Base-by-base conservation (phyloP, 2,797 vertebrate genomes). In the Orestias chungarensis region DNA sequence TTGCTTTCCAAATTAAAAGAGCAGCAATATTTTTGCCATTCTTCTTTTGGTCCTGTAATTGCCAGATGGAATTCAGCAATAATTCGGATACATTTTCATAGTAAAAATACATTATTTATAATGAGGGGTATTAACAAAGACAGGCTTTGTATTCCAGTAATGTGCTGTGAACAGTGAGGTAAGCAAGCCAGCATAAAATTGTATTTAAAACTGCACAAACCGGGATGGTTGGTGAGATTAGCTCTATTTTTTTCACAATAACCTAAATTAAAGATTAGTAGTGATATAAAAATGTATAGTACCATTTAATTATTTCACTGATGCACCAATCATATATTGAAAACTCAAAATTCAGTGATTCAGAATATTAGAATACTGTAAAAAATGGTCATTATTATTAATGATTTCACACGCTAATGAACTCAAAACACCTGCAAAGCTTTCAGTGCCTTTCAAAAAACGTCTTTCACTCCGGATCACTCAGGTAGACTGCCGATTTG, bases 1-100 rank as follows among this genome's bases (percentile, higher is more conserved):
- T 64, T 73, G 49, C 11, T 71, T 69, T 72, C 40, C 68, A 20
- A 55, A 43, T 71, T 52, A 68, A 68, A 79, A 61, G 25, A 18
- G 61, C 52, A 61, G 38, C 66, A 33, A 12, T 2, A 3, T 68
- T 66, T 35, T 57, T 70, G 40, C 49, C 66, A 43, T 55, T 71
- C 69, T 75, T 8, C 31, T 64, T 66, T 70, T 80, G 12, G 38
- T 78, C 38, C 70, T 67, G 27, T 78, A 66, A 74, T 83, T 78
- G 65, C 61, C 14, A 57, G 47, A 29, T n/a, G 38, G 52, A 55
- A 71, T 76, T 46, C 64, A 54, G 23, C 68, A 25, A 44, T 57
- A 70, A 67, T 54, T 33, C 81, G 46, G 33, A 74, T 67, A 75
- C 57, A 70, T 66, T 79, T 70, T 68, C 12, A 40, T 17, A 3